Percentiles rank a stretch among this genome's conserved stretches.
Conservation (phyloP, 2,888 invertebrate genomes). For the Bellardia pandia region DNA sequence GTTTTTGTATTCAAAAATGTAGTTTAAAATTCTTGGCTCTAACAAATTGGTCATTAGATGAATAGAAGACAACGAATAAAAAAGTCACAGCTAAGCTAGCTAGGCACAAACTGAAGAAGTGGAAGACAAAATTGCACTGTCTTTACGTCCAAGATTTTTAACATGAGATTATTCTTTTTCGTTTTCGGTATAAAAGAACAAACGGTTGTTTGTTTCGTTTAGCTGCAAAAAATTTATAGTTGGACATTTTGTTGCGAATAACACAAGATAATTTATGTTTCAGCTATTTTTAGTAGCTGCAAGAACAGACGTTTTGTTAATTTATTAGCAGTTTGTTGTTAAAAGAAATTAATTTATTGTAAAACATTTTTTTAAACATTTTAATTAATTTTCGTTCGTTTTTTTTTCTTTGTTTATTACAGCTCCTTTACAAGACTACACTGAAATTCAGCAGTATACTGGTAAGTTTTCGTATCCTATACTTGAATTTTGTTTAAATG, state of each 20-base stretch:
- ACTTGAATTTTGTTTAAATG: not conserved
- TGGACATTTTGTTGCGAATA: constrained; percentile 55
- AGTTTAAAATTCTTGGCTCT: constrained; percentile 63
- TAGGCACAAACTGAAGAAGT: not conserved
- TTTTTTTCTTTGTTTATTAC: constrained; percentile 84
- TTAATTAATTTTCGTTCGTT: constrained; percentile 67
- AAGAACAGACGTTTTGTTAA: constrained; percentile 56
- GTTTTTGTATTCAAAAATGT: constrained; percentile 49
- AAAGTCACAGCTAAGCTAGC: constrained; percentile 5
- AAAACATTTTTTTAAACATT: constrained; percentile 31
- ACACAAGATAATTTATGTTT: constrained; percentile 64
- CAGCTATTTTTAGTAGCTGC: constrained; percentile 57
- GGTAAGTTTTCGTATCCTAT: constrained; percentile 81
- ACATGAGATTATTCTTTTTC: constrained; percentile 55
- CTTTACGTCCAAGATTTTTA: constrained; percentile 56
- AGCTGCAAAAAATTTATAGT: constrained; percentile 46
- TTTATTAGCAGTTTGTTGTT: constrained; percentile 50
- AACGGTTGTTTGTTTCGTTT: constrained; percentile 37
- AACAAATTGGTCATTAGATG: constrained; percentile 69
- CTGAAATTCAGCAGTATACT: constrained; percentile 88
- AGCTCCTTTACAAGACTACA: constrained; percentile 88
- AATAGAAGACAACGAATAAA: constrained; percentile 1
- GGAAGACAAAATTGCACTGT: constrained; percentile 25
- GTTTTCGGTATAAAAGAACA: constrained; percentile 44
- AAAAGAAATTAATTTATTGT: constrained; percentile 34